Base-by-base conservation (phyloP, 2,888 invertebrate species). In the Ormyrus thymus region DNA sequence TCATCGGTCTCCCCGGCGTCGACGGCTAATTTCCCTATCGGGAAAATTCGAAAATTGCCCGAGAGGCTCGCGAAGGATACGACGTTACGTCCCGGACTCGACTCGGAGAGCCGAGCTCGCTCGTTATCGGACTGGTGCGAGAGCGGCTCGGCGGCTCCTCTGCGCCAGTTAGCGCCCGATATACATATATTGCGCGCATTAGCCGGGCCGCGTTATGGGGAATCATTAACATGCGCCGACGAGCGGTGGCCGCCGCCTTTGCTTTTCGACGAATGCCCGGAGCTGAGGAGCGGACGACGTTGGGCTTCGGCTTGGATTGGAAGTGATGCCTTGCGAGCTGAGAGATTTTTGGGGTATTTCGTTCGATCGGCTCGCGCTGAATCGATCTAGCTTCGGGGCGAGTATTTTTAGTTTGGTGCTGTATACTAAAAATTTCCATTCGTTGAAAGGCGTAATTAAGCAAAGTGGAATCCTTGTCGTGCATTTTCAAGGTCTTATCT, bases 61-160 rank as follows among this genome's bases (percentile, higher is more conserved):
- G 65, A 15, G 15, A 15, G 11, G 55, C 15, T 48, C 45, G 15
- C 53, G 7, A 50, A n/a, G 48, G 43, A 50, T 50, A 50, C 43
- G 7, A 9, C 9, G 43, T 29, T 3, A 29, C 29, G 29, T 29
- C 29, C 29, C 29, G 29, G 29, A 29, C 29, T 29, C 29, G 29
- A 29, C 29, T 29, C 29, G 29, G 4, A 2, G 29, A 0, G 4
- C 81, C 81, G 83, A 77, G 82, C 83, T 82, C 81, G 79, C 87
- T 87, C 77, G 87, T 89, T 89, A 89, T 88, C 87, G 82, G 82
- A 84, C 79, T 87, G 84, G 89, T 89, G 89, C 83, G 87, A 78
- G 72, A 50, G 62, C 59, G 82, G 29, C 29, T 29, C 29, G 29
- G 68, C 84, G 84, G 82, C 84, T 85, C 82, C 84, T 84, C 85